Conservation (phyloP, 2,797 vertebrate species). For the Rhynchotus rufescens region DNA sequence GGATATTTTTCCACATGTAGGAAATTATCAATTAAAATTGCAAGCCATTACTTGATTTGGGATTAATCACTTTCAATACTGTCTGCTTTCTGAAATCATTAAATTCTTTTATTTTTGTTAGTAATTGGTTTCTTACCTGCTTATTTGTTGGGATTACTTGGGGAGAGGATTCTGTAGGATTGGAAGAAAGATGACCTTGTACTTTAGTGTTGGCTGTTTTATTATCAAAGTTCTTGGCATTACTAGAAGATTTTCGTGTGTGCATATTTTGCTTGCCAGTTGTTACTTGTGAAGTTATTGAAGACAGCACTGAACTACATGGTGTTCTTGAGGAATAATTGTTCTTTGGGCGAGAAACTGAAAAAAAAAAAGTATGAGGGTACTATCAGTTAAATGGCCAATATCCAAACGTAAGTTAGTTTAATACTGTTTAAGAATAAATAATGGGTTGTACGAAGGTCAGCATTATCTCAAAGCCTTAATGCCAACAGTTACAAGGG, state of each 20-base stretch:
- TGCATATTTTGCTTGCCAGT: slow-evolving; percentile 69
- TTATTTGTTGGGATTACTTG: slow-evolving; percentile 70
- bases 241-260: slow-evolving; percentile 62
- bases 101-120: not conserved
- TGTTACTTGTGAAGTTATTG: slow-evolving; percentile 42
- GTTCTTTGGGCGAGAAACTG: slow-evolving; percentile 86
- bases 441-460: not conserved
- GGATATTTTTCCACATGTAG: not conserved
- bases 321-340: slow-evolving; percentile 81
- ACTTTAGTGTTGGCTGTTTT: slow-evolving; percentile 67
- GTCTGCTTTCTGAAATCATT: not conserved
- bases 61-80: not conserved
- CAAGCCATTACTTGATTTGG: not conserved
- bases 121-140: slow-evolving; percentile 72
- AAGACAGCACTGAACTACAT: slow-evolving; percentile 72
- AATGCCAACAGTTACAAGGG: not conserved
- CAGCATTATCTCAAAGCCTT: not conserved
- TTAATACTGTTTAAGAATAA: not conserved
- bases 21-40: not conserved
- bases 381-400: not conserved
- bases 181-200: slow-evolving; percentile 44
- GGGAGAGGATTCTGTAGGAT: slow-evolving; percentile 58
- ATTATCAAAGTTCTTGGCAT: slow-evolving; percentile 71
- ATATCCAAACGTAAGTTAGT: not conserved
- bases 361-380: not conserved